Percentiles rank a stretch among this genome's conserved stretches.
phyloP scores from a whole-genome alignment of 2,797 vertebrate genomes.

The Poeciliopsis presidionis region DNA sequence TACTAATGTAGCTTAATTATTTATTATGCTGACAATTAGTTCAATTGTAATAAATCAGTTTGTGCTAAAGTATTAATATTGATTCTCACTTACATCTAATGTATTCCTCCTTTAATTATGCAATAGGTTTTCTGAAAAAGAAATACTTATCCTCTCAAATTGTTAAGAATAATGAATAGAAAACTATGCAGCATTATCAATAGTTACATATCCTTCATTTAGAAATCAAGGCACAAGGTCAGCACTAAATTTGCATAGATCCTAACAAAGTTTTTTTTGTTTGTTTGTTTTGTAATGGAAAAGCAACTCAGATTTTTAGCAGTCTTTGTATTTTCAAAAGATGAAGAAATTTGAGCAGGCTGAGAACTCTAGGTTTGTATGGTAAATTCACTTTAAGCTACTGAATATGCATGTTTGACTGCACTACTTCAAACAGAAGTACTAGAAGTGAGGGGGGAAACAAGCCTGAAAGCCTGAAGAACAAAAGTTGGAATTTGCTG shows the following conservation, averaged over 20 bases:
- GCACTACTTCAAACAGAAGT: neutral
- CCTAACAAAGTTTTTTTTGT: neutral
- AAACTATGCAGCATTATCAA: neutral
- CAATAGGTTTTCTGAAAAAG: neutral
- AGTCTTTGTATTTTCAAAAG: neutral
- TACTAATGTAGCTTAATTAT: neutral
- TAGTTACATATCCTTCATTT: neutral
- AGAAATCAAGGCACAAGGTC: neutral
- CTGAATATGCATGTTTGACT: constrained; percentile 3
- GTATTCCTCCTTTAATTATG: neutral
- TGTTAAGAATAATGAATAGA: neutral
- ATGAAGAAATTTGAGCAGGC: neutral
- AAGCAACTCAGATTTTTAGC: neutral
- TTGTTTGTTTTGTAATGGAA: neutral
- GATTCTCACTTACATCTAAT: neutral
- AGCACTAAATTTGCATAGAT: neutral
- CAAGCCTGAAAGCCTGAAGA: neutral
- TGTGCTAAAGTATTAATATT: neutral
- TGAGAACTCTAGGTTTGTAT: neutral
- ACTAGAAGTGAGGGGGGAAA: neutral
- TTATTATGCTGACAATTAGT: neutral
- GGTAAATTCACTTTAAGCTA: neutral
- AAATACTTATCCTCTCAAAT: neutral
- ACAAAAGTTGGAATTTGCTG: constrained; percentile 42
- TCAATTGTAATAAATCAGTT: neutral